Percentiles rank a stretch among this genome's conserved stretches.
Conservation (phyloP, 2,888 invertebrate species). For the Drosophila vallismaia region DNA sequence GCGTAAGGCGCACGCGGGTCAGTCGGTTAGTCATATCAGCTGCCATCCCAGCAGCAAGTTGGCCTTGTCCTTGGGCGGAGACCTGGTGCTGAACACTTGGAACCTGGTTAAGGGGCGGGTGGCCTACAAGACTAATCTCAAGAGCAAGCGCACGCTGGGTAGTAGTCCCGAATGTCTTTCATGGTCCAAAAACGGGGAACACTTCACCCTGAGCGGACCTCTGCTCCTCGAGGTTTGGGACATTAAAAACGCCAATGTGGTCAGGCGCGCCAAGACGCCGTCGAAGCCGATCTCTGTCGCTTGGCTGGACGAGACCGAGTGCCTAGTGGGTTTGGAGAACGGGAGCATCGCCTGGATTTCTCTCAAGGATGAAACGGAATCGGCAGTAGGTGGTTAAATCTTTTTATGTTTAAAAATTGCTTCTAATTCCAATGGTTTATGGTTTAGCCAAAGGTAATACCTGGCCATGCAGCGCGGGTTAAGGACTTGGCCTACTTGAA, state of each 20-base stretch:
- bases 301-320: constrained; percentile 87
- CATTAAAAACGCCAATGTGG: constrained; percentile 90
- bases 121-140: constrained; percentile 94
- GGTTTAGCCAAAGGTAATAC: constrained; percentile 63
- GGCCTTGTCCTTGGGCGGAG: constrained; percentile 93
- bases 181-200: constrained; percentile 90
- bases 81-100: constrained; percentile 95
- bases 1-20: constrained; percentile 92
- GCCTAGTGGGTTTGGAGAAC: constrained; percentile 90
- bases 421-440: not conserved
- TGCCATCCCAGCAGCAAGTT: constrained; percentile 96
- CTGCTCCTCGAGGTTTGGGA: constrained; percentile 92
- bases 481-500: constrained; percentile 87
- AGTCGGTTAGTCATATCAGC: constrained; percentile 89
- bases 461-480: constrained; percentile 88
- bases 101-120: constrained; percentile 95
- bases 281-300: constrained; percentile 89
- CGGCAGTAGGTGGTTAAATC: constrained; percentile 1
- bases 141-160: constrained; percentile 86
- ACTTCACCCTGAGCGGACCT: constrained; percentile 90
- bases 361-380: constrained; percentile 84
- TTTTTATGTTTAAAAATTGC: not conserved
- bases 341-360: constrained; percentile 88
- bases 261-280: constrained; percentile 87
- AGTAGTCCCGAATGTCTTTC: constrained; percentile 84